A percentile compares a stretch with the other conserved stretches of the same genome.
Evolutionary conservation across 2,113 vertebrate genomes (phyloP).

Genomic region (Anser cygnoides): DNA sequence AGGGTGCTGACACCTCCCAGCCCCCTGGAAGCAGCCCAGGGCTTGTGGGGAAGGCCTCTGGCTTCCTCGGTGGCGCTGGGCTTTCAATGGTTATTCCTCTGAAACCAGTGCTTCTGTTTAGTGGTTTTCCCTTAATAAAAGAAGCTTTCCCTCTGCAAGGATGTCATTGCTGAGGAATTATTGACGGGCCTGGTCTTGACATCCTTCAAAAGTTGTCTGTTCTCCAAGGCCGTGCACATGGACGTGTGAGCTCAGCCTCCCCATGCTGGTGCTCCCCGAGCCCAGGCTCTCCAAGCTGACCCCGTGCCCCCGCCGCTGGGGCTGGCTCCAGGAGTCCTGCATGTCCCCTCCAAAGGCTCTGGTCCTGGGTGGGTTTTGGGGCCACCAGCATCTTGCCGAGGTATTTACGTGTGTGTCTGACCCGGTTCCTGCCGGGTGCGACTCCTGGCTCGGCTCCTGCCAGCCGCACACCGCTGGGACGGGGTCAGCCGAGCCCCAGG

Average conservation of each 20-base stretch:
- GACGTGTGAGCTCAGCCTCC: neutral
- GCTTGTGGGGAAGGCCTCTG: neutral
- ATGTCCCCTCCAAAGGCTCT: accelerated
- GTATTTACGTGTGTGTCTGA: neutral
- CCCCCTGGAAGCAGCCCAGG: conserved; percentile 7
- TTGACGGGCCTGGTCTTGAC: neutral
- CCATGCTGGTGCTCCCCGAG: neutral
- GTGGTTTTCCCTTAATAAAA: conserved; percentile 38
- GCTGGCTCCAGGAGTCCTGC: neutral
- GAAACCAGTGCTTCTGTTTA: conserved; percentile 11
- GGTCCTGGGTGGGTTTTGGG: neutral
- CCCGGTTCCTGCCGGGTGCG: neutral
- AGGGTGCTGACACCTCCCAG: neutral
- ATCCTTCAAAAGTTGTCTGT: neutral
- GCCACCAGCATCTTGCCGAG: too few species aligned
- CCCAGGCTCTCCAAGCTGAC: neutral
- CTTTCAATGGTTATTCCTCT: neutral
- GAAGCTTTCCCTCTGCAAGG: conserved; percentile 17
- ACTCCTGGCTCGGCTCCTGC: neutral
- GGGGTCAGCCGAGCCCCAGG: neutral
- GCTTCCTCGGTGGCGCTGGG: neutral
- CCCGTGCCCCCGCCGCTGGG: neutral
- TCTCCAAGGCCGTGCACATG: neutral
- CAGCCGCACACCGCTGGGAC: neutral
- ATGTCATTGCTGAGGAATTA: neutral